phyloP scores from a whole-genome alignment of 2,113 vertebrate species.

The Tupaia chinensis region DNA sequence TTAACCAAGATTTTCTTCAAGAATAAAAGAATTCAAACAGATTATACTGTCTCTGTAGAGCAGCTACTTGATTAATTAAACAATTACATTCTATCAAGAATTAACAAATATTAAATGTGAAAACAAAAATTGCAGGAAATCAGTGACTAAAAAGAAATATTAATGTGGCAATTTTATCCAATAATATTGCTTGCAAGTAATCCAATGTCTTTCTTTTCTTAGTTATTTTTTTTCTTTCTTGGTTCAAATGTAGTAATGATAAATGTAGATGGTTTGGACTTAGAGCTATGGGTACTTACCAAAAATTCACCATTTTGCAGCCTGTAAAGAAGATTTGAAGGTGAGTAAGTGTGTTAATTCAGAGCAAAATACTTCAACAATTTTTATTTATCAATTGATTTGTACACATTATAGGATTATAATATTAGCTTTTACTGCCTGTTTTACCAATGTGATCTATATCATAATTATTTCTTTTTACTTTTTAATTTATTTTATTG shows the following conservation, averaged over 20 bases:
- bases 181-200: not conserved
- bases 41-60: constrained; percentile 71
- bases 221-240: not conserved
- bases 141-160: constrained; percentile 19
- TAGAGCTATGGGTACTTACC: not conserved
- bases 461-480: not conserved
- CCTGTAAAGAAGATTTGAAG: not conserved
- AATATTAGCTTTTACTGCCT: not conserved
- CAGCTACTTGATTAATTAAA: constrained; percentile 74
- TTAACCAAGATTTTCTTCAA: constrained; percentile 65
- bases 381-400: not conserved
- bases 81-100: constrained; percentile 64
- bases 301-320: constrained; percentile 20
- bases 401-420: not conserved
- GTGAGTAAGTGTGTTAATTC: not conserved
- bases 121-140: constrained; percentile 47
- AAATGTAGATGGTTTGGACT: not conserved
- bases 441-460: not conserved
- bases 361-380: not conserved
- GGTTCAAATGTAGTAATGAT: not conserved
- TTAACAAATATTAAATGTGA: constrained; percentile 53
- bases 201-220: not conserved
- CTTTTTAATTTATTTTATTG: too few species aligned
- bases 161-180: constrained; percentile 29
- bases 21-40: constrained; percentile 74